These are phyloP conservation scores for Semicossyphus pulcher DNA, from an alignment of 2,113 vertebrate genomes.

Conservation along the genomic window DNA sequence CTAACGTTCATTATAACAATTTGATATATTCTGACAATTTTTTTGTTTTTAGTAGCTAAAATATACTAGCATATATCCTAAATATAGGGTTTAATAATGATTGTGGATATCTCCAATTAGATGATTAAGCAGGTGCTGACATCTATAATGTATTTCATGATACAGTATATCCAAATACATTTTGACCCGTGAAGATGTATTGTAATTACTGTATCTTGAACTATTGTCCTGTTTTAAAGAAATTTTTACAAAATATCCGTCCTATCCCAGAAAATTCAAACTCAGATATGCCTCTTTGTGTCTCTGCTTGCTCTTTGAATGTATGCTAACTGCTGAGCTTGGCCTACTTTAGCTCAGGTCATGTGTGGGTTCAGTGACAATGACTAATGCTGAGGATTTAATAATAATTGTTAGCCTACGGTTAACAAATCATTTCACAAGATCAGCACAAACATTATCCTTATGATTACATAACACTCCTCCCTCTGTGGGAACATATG, in stretches of 20 bases:
- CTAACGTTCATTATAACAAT: background rate
- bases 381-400: slow-evolving; percentile 31
- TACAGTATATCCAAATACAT: background rate
- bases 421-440: background rate
- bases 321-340: background rate
- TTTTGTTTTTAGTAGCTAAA: background rate
- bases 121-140: background rate
- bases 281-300: background rate
- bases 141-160: background rate
- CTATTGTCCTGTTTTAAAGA: background rate
- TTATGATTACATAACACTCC: background rate
- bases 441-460: background rate
- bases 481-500: background rate
- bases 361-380: slow-evolving; percentile 24
- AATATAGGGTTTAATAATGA: background rate
- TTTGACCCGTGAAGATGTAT: background rate
- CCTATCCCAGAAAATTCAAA: background rate
- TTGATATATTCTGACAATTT: background rate
- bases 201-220: background rate
- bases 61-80: too few relatives aligned
- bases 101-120: background rate
- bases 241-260: background rate
- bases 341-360: slow-evolving; percentile 16
- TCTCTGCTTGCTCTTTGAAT: background rate
- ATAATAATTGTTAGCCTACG: slow-evolving; percentile 1